Evolutionary conservation across 2,888 invertebrate genomes (phyloP).

Genomic region (Xylophagus ater): DNA sequence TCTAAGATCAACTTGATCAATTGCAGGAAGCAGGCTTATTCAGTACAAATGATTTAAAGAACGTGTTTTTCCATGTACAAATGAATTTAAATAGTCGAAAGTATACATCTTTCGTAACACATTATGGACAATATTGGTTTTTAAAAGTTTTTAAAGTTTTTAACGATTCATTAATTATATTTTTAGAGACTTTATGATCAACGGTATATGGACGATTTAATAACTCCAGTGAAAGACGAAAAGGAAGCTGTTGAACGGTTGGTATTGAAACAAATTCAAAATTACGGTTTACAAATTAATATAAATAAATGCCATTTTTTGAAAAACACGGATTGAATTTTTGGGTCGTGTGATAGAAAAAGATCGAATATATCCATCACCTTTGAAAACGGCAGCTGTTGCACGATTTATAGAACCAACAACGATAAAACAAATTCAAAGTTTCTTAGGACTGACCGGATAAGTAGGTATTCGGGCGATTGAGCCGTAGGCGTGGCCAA

Average conservation of each 20-base stretch:
- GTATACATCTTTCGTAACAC: slow-evolving; percentile 28
- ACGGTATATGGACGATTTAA: background rate
- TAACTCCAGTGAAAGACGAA: background rate
- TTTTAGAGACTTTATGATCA: background rate
- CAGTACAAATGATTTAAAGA: slow-evolving; percentile 25
- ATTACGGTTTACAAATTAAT: slow-evolving; percentile 9
- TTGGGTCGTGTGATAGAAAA: slow-evolving; percentile 9
- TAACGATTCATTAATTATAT: slow-evolving; percentile 21
- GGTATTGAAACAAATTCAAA: background rate
- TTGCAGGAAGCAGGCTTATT: slow-evolving; percentile 24
- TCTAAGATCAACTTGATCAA: slow-evolving; percentile 26
- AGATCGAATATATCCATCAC: slow-evolving; percentile 9
- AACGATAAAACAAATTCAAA: no score
- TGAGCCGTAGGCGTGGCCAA: no score
- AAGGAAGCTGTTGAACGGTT: background rate
- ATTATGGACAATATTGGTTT: slow-evolving; percentile 26
- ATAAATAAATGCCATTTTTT: slow-evolving; percentile 9
- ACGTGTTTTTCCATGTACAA: slow-evolving; percentile 29
- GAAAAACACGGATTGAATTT: slow-evolving; percentile 7
- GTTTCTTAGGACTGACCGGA: no score
- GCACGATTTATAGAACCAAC: slow-evolving; percentile 13
- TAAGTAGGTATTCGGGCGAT: no score
- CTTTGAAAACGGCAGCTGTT: slow-evolving; percentile 13
- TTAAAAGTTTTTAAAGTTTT: slow-evolving; percentile 23
- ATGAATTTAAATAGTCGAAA: slow-evolving; percentile 21